Evolutionary conservation across 2,888 invertebrate genomes (phyloP), one percentile per base, ranked within the genome.

Genomic region (Galerucella calmariensis): DNA sequence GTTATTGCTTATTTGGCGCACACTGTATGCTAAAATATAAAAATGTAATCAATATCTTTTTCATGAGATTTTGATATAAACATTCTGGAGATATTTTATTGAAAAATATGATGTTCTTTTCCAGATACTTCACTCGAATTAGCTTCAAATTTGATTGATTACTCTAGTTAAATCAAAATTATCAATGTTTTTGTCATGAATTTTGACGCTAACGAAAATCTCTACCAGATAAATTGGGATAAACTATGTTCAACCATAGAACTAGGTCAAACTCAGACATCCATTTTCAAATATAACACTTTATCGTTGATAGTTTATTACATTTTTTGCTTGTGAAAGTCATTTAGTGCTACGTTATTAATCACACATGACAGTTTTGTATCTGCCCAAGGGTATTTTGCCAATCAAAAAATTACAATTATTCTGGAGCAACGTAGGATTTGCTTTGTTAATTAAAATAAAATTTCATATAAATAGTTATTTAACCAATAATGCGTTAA

Each of bases 231-330:
- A 53, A n/a, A 53, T 12, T n/a, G 53, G n/a, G 20, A 56, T 20
- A 20, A 56, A 20, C 51, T 51, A 51, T n/a, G 10, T 56, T 56
- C 9, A 56, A 56, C 56, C 10, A 10, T 56, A 16, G 16, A 56
- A 56, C 20, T 56, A 10, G 56, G 56, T 56, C 56, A 56, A 56
- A 20, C 56, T 16, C 9, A 20, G 16, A 16, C 8, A 53, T 14
- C 14, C 56, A 56, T 56, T 56, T 56, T 16, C 20, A 56, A 56
- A 56, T 56, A 56, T 56, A 16, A 9, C 16, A 56, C 16, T 56
- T 10, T 56, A 56, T 56, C 56, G 16, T 56, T 56, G 56, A 56
- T 56, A 56, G 56, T 56, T 56, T 56, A 56, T 56, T 20, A 56
- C 56, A 56, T 20, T 20, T 16, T 56, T 56, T 56, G 0, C 20